phyloP scores from a whole-genome alignment of 1,140 invertebrate genomes.

The Spodoptera frugiperda region DNA sequence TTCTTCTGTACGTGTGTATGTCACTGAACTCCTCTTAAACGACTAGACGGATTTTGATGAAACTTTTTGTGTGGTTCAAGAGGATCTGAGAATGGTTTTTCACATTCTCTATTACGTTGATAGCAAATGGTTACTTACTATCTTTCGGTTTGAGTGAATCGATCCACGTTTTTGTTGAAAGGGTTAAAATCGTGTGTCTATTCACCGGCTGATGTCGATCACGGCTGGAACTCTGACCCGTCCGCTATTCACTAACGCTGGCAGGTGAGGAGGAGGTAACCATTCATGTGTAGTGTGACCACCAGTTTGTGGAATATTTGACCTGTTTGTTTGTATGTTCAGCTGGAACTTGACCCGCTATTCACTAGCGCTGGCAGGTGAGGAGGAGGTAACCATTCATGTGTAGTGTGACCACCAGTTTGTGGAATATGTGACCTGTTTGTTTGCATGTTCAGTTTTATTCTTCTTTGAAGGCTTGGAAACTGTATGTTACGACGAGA shows the following conservation, averaged over 20 bases:
- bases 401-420: conserved; percentile 20
- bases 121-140: neutral
- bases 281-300: conserved; percentile 31
- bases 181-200: conserved; percentile 43
- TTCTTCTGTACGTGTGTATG: too few species aligned
- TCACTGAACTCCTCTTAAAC: too few species aligned
- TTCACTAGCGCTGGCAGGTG: conserved; percentile 36
- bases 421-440: neutral
- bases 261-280: conserved; percentile 38
- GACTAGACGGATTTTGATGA: too few species aligned
- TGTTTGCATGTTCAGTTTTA: neutral
- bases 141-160: conserved; percentile 1
- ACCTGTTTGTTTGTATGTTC: neutral
- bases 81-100: too few species aligned
- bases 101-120: neutral
- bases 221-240: conserved; percentile 34
- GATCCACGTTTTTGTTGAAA: conserved; percentile 26
- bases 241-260: conserved; percentile 31
- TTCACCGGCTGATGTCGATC: conserved; percentile 28
- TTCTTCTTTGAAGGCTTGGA: too few species aligned
- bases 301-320: neutral
- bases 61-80: too few species aligned
- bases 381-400: conserved; percentile 34
- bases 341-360: conserved; percentile 38
- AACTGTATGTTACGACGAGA: too few species aligned